Percentiles rank a stretch among this genome's conserved stretches.
Evolutionary conservation across 2,113 vertebrate species (phyloP).

Genomic region (Thryonomys swinderianus): DNA sequence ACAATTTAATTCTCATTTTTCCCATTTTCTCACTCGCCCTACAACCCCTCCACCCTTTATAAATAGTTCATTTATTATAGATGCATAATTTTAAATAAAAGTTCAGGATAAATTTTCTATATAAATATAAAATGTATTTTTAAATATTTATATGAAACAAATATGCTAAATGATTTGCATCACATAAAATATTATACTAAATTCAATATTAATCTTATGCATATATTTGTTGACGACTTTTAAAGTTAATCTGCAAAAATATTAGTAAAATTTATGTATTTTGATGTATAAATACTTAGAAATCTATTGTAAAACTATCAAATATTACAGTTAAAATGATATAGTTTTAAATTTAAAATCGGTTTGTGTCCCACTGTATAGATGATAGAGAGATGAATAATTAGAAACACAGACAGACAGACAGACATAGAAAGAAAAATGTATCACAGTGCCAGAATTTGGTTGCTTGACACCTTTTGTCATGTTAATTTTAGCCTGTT

Average conservation of each 20-base stretch:
- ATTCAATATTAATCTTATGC: not conserved
- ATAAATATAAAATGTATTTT: not conserved
- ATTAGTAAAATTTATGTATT: not conserved
- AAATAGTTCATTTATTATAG: too few relatives aligned
- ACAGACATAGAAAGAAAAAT: not conserved
- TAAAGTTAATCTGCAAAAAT: not conserved
- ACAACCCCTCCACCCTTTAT: too few relatives aligned
- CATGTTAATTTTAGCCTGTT: not conserved
- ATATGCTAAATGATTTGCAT: not conserved
- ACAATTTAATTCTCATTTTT: too few relatives aligned
- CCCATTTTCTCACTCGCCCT: too few relatives aligned
- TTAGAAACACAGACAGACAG: not conserved
- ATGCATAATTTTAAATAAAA: slow-evolving; percentile 3
- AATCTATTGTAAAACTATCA: not conserved
- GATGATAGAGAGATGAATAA: not conserved
- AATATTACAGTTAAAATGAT: not conserved
- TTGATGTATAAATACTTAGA: not conserved
- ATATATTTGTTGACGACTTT: not conserved
- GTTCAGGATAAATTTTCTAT: not conserved
- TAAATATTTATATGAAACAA: not conserved
- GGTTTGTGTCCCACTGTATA: not conserved
- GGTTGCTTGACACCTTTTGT: not conserved
- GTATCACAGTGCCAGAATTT: not conserved
- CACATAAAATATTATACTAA: not conserved
- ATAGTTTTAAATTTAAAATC: not conserved